Evolutionary conservation across 1,140 invertebrate species (phyloP).

Genomic region (Semibalanus balanoides): DNA sequence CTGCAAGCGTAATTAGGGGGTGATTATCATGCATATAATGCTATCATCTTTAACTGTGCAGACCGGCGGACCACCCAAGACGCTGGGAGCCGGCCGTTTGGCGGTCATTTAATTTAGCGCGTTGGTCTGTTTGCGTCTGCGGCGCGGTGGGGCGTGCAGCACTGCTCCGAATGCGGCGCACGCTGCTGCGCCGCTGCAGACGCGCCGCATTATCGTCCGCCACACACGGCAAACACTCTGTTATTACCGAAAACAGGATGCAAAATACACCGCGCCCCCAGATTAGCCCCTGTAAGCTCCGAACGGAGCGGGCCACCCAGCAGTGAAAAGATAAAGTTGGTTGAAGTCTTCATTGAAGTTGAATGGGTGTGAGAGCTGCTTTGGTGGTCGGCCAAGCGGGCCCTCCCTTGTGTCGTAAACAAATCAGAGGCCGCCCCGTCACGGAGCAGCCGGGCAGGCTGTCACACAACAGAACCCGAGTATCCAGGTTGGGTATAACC

Average conservation of each 20-base stretch:
- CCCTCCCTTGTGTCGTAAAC: not conserved
- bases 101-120: not conserved
- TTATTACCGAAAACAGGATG: not conserved
- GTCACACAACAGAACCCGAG: too few relatives aligned
- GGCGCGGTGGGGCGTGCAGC: too few relatives aligned
- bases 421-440: not conserved
- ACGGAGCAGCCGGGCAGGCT: too few relatives aligned
- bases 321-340: not conserved
- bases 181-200: too few relatives aligned
- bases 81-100: not conserved
- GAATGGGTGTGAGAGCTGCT: not conserved
- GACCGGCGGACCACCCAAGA: not conserved
- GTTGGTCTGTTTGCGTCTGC: not conserved
- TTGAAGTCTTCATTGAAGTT: not conserved
- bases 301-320: not conserved
- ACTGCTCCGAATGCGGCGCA: not conserved
- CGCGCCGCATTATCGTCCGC: not conserved
- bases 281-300: not conserved
- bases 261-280: not conserved
- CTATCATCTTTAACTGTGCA: conserved; percentile 2
- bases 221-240: not conserved
- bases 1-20: not conserved
- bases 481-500: too few relatives aligned
- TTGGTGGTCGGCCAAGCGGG: not conserved
- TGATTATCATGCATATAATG: conserved; percentile 2